Evolutionary conservation across 2,888 invertebrate genomes (phyloP), one percentile per base, ranked within the genome.

Genomic region (Arrhopalites spinosus): DNA sequence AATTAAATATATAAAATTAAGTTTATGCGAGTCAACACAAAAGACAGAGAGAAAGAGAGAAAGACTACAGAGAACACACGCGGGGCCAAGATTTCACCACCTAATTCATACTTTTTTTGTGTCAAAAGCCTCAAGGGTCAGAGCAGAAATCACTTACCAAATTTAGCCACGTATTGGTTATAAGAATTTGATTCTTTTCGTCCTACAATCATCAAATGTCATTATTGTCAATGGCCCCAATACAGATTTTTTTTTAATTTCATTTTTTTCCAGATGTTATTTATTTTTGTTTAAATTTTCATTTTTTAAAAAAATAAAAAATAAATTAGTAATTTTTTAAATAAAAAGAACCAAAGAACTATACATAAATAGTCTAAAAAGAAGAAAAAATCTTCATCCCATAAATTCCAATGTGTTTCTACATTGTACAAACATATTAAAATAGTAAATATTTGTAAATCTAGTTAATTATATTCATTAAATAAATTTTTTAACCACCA

Each of bases 121-220:
- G 63, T 72, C 72, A 61, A 72, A 72, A 72, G 64, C 69, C 69
- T 69, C 47, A 69, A 53, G 47, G 56, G 59, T 61, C 72, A 72
- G 72, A 72, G 63, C 72, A 61, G 63, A 72, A 72, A 77, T 64
- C 45, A 87, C 88, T 87, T 86, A 89, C 88, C 88, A 89, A 86
- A 84, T 88, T 87, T 83, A 89, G 86, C 89, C 89, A 89, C 80
- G 89, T 87, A 85, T 89, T 90, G 82, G 89, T 88, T 83, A 88
- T 87, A 82, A 89, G 87, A 82, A 89, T 88, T 86, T 90, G 89
- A 84, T 88, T 89, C 85, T 89, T 89, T 86, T 89, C 89, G 84
- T 89, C 89, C 89, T 89, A 85, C 82, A 85, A 85, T 82, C 82
- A 72, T 66, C 67, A 73, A 63, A 45, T 74, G 73, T 69, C 43